Evolutionary conservation across 2,113 vertebrate genomes (phyloP).

Genomic region (Tricholaema leucomelas): DNA sequence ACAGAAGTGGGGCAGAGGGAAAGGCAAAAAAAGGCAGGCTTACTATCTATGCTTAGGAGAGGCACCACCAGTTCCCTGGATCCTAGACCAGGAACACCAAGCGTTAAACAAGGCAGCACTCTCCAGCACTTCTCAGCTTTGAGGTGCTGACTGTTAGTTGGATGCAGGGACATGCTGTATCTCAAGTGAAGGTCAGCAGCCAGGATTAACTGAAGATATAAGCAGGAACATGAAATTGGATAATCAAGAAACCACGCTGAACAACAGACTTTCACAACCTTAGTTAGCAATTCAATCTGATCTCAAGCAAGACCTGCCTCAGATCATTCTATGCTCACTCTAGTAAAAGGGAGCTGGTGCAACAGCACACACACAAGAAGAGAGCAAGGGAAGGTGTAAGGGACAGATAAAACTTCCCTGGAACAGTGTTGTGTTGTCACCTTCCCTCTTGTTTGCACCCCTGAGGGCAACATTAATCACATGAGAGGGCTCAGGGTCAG

Average conservation of each 20-base stretch:
- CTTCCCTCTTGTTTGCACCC: not conserved
- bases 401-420: not conserved
- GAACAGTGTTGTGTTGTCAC: rapidly evolving
- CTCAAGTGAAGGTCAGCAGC: conserved; percentile 45
- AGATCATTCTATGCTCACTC: not conserved
- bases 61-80: not conserved
- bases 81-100: not conserved
- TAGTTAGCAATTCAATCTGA: not conserved
- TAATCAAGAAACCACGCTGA: conserved; percentile 18
- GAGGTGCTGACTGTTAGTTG: not conserved
- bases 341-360: not conserved
- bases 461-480: not conserved
- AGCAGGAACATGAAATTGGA: not conserved
- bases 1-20: not conserved
- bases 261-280: not conserved
- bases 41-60: not conserved
- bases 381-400: not conserved
- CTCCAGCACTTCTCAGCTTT: not conserved
- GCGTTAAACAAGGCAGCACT: not conserved
- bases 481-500: not conserved
- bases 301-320: not conserved
- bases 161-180: not conserved
- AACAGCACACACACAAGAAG: not conserved
- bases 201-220: not conserved
- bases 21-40: not conserved